A percentile compares a stretch with the other conserved stretches of the same genome.
Conservation (phyloP, 2,888 invertebrate species). For the Parthenolecanium corni region DNA sequence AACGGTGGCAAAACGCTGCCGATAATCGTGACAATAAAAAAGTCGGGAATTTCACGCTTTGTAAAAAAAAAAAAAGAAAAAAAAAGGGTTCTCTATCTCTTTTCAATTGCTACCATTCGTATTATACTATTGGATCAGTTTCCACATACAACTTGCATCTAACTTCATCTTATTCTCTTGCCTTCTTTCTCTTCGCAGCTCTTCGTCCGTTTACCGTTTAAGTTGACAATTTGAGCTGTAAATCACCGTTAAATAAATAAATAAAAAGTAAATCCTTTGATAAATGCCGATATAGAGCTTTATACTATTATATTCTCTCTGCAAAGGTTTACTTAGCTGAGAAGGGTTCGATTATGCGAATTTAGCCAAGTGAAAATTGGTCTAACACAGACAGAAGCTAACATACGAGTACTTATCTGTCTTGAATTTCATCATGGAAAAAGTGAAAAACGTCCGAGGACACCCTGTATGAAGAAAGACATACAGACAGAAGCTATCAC, state of each 20-base stretch:
- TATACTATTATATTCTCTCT: too few relatives aligned
- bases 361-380: background rate
- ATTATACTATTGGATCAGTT: too few relatives aligned
- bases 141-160: too few relatives aligned
- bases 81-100: too few relatives aligned
- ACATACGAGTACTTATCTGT: too few relatives aligned
- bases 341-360: background rate
- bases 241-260: conserved; percentile 26
- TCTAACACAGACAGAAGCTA: too few relatives aligned
- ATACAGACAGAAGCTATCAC: background rate
- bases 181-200: background rate
- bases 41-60: conserved; percentile 28
- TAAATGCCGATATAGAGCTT: background rate
- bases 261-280: conserved; percentile 8
- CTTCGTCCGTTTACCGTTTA: background rate
- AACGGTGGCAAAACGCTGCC: conserved; percentile 21
- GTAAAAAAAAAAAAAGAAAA: too few relatives aligned
- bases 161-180: conserved; percentile 2
- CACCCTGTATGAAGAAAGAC: too few relatives aligned
- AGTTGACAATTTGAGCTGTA: conserved; percentile 28
- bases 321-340: background rate
- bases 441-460: background rate
- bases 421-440: background rate
- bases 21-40: conserved; percentile 28
- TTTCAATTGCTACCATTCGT: too few relatives aligned